A percentile compares a stretch with the other conserved stretches of the same genome.
Evolutionary conservation across 2,888 invertebrate species (phyloP).

Genomic region (Cryptocheilus praepositus): DNA sequence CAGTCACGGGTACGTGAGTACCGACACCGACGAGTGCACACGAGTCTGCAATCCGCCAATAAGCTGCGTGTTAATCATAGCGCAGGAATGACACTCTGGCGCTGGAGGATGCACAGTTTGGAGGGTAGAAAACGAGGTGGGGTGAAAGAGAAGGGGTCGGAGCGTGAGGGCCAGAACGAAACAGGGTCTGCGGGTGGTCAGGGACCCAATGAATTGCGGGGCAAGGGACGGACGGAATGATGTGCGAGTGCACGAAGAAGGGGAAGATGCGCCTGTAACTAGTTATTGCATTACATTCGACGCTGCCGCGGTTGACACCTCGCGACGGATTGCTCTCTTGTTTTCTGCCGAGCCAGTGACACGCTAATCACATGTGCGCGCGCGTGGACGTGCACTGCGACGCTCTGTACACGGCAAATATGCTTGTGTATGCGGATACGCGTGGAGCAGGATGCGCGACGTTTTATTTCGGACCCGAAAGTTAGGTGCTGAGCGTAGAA

Average conservation of each 20-base stretch:
- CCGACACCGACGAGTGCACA: constrained; percentile 15
- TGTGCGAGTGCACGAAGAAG: constrained; percentile 5
- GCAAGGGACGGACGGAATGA: neutral
- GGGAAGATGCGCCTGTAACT: constrained; percentile 17
- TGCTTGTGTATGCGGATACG: too few species aligned
- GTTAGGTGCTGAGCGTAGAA: too few species aligned
- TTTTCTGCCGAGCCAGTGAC: constrained; percentile 18
- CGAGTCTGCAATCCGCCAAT: constrained; percentile 37
- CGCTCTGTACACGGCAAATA: constrained; percentile 1
- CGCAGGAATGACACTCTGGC: constrained; percentile 36
- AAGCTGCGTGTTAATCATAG: constrained; percentile 51
- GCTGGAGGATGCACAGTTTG: neutral
- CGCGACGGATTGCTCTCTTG: constrained; percentile 30
- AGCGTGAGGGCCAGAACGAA: too few species aligned
- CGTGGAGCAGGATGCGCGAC: too few species aligned
- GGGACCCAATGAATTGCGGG: neutral
- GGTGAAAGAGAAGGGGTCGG: neutral
- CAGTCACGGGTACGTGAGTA: constrained; percentile 26
- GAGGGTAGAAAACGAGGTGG: neutral
- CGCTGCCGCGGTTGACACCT: constrained; percentile 31
- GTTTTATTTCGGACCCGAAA: too few species aligned
- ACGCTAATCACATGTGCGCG: constrained; percentile 26
- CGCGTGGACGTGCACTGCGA: constrained; percentile 22
- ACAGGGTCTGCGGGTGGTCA: too few species aligned
- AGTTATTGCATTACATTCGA: constrained; percentile 41